Evolutionary conservation across 2,113 vertebrate species (phyloP), one percentile per base, ranked within the genome.

Genomic region (Hippocampus mohnikei): DNA sequence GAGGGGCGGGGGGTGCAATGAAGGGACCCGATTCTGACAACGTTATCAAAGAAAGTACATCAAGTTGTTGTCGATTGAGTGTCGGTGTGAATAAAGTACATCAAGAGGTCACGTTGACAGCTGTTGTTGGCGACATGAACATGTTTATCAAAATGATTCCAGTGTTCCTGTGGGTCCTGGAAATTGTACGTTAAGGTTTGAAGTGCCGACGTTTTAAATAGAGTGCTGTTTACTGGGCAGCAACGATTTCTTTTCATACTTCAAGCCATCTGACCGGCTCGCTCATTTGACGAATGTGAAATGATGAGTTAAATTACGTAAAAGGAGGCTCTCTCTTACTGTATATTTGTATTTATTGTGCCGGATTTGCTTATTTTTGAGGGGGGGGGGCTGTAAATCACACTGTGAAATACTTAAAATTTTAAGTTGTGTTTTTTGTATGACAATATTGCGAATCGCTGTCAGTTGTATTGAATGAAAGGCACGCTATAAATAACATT

Each of bases 21-120:
- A 56, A 67, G 74, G 64, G 41, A 69, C 46, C 42, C 2, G 50
- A 8, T 74, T 71, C 42, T 68, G 65, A 44, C 69, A 70, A 70
- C 20, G 20, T 62, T 62, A 48, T 76, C 59, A 62, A 64, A 66
- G 53, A 66, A 66, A 60, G 48, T 58, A 37, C 74, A 73, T 52
- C 56, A 63, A 58, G 48, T 53, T 58, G 33, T 64, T 56, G 69
- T 60, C 44, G 66, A 60, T 13, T 2, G 52, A 55, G 21, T 9
- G 3, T 73, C 16, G 33, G 23, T 29, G 15, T 23, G 52, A n/a
- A 55, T 55, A 55, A 55, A 55, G 52, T 53, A n/a, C 52, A 23
- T 55, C 5, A 23, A 53, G 52, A 53, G 52, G 52, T 53, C 52
- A n/a, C 21, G n/a, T 53, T 10, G 20, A 10, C 52, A 53, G 52